Percentiles rank a stretch among this genome's conserved stretches.
These are phyloP conservation scores for Halcyon senegalensis DNA, from an alignment of 2,113 vertebrate species.

Conservation along the genomic window DNA sequence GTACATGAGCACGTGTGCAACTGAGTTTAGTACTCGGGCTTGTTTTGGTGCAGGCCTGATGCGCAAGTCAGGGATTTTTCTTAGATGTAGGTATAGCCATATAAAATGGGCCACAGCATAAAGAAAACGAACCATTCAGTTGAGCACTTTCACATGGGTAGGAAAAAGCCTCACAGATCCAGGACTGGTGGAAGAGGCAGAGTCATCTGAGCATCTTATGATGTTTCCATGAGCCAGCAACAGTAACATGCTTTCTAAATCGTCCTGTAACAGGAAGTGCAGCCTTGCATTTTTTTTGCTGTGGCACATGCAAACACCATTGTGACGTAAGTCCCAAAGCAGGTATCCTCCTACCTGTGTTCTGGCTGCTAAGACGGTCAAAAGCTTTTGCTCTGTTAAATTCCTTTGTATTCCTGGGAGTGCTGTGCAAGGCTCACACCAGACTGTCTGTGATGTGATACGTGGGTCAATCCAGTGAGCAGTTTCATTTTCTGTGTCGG, in stretches of 20 bases:
- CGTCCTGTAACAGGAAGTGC: not conserved
- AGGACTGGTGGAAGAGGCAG: not conserved
- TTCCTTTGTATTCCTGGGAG: not conserved
- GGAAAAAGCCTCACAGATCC: not conserved
- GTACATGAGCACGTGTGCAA: accelerated
- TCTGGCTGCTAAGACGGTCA: not conserved
- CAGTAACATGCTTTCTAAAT: not conserved
- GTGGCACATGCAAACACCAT: not conserved
- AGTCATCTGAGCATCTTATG: not conserved
- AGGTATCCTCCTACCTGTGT: not conserved
- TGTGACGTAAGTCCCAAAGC: not conserved
- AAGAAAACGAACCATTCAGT: not conserved
- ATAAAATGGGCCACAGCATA: not conserved
- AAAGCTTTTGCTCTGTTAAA: not conserved
- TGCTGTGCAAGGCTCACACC: not conserved
- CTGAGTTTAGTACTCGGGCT: not conserved
- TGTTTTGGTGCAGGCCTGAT: not conserved
- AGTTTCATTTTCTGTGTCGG: not conserved
- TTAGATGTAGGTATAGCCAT: not conserved
- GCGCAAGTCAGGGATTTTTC: not conserved
- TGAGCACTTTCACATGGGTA: not conserved
- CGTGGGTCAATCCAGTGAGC: not conserved
- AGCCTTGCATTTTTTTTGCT: not conserved
- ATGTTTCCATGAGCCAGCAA: not conserved
- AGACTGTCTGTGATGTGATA: not conserved